Conservation (phyloP, 2,797 vertebrate species). For the Poeciliopsis presidionis region DNA sequence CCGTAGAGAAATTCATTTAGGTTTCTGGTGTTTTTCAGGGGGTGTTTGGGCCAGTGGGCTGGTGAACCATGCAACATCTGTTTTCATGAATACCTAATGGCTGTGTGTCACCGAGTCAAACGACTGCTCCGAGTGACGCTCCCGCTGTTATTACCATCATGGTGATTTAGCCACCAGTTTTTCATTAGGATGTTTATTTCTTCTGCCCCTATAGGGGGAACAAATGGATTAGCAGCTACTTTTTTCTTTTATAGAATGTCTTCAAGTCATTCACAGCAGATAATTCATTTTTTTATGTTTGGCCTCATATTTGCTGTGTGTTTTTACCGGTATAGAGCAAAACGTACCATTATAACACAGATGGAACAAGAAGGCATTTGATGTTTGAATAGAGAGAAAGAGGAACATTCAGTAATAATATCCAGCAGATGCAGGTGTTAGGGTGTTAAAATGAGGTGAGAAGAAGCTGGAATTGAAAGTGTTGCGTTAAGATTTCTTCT, state of each 20-base stretch:
- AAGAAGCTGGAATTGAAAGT: slow-evolving; percentile 22
- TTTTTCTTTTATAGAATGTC: slow-evolving; percentile 32
- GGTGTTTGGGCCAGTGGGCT: slow-evolving; percentile 66
- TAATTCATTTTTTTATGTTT: slow-evolving; percentile 31
- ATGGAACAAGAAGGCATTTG: slow-evolving; percentile 31
- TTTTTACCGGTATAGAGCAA: slow-evolving; percentile 44
- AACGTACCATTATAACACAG: slow-evolving; percentile 44
- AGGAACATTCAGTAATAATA: slow-evolving; percentile 27
- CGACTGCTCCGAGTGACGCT: slow-evolving; percentile 57
- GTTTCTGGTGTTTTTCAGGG: slow-evolving; percentile 66
- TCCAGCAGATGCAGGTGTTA: slow-evolving; percentile 32
- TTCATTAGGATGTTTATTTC: slow-evolving; percentile 66
- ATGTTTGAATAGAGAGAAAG: slow-evolving; percentile 46
- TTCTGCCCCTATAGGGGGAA: slow-evolving; percentile 48
- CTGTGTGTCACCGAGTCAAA: slow-evolving; percentile 76
- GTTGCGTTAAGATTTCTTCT: neutral
- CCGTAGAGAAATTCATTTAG: slow-evolving; percentile 73
- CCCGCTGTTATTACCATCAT: slow-evolving; percentile 69
- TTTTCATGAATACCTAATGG: slow-evolving; percentile 80
- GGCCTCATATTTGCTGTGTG: slow-evolving; percentile 19
- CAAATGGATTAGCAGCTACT: slow-evolving; percentile 63
- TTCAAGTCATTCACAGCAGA: slow-evolving; percentile 14
- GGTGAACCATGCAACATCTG: slow-evolving; percentile 73
- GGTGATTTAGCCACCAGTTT: slow-evolving; percentile 68
- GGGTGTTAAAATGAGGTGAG: slow-evolving; percentile 24